Evolutionary conservation across 92 coral and sea anemone species (phyloP).

Genomic region (Palythoa caribaeorum): DNA sequence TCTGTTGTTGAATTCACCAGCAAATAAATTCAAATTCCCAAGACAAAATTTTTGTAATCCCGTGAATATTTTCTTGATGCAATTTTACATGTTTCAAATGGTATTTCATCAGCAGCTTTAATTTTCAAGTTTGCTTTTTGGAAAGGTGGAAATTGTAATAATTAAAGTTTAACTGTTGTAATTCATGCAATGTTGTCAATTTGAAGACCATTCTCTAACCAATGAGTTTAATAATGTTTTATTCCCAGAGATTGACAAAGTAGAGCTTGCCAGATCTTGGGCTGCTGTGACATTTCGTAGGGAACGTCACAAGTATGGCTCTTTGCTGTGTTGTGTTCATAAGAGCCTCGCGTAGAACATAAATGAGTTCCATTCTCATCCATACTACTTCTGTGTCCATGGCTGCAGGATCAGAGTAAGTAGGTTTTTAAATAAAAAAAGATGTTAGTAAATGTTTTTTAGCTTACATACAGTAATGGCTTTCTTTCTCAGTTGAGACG

Average conservation of each 20-base stretch:
- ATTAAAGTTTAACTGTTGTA: too few relatives aligned
- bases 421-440: conserved; percentile 18
- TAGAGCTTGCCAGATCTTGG: conserved; percentile 22
- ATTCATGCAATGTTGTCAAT: background rate
- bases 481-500: background rate
- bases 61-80: background rate
- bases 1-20: background rate
- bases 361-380: conserved; percentile 63
- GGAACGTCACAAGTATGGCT: conserved; percentile 47
- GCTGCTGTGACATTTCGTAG: conserved; percentile 37
- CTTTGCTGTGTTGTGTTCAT: conserved; percentile 4
- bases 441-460: background rate
- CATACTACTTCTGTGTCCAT: conserved; percentile 68
- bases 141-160: background rate
- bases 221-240: conserved; percentile 9
- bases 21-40: background rate
- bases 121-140: background rate
- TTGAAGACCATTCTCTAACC: conserved; percentile 8
- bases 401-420: conserved; percentile 99
- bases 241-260: conserved; percentile 16
- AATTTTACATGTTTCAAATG: background rate
- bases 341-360: conserved; percentile 25
- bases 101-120: background rate
- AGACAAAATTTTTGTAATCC: background rate
- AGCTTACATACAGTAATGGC: background rate